Evolutionary conservation across 2,888 invertebrate species (phyloP).

Genomic region (Sicus ferrugineus): DNA sequence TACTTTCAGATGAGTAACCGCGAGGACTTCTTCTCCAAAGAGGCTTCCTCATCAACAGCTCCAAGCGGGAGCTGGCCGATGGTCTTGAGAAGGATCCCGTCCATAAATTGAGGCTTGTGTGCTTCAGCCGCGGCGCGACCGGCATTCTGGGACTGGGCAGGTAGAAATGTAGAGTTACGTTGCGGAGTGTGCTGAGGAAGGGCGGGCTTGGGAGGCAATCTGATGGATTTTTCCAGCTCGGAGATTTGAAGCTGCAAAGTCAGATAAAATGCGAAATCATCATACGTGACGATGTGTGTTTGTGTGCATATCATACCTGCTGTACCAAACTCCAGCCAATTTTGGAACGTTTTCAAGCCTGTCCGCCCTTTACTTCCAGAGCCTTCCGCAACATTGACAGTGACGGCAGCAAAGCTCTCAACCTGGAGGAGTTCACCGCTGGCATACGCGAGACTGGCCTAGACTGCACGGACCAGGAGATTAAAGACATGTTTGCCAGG

Average conservation of each 20-base stretch:
- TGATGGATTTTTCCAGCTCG: constrained; percentile 7
- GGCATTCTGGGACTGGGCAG: constrained; percentile 89
- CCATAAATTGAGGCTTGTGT: constrained; percentile 82
- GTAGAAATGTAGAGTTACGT: constrained; percentile 66
- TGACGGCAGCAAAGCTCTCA: constrained; percentile 84
- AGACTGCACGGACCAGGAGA: constrained; percentile 68
- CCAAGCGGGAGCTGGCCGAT: constrained; percentile 72
- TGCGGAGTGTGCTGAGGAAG: neutral
- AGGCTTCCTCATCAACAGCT: constrained; percentile 82
- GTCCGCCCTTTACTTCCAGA: constrained; percentile 63
- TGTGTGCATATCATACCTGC: neutral
- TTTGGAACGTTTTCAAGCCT: neutral
- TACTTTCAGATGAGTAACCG: constrained; percentile 49
- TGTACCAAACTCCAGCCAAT: neutral
- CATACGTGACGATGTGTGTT: neutral
- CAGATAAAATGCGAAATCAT: neutral
- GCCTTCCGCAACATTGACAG: constrained; percentile 92
- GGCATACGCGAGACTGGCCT: constrained; percentile 82
- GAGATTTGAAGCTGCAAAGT: neutral
- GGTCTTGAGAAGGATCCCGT: constrained; percentile 76
- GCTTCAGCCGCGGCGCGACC: constrained; percentile 83
- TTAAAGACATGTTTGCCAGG: constrained; percentile 55
- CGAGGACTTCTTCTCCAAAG: constrained; percentile 65
- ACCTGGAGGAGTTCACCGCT: constrained; percentile 80
- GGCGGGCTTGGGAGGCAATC: neutral